phyloP scores from a whole-genome alignment of 1,140 invertebrate species.

The Penaeus japonicus region DNA sequence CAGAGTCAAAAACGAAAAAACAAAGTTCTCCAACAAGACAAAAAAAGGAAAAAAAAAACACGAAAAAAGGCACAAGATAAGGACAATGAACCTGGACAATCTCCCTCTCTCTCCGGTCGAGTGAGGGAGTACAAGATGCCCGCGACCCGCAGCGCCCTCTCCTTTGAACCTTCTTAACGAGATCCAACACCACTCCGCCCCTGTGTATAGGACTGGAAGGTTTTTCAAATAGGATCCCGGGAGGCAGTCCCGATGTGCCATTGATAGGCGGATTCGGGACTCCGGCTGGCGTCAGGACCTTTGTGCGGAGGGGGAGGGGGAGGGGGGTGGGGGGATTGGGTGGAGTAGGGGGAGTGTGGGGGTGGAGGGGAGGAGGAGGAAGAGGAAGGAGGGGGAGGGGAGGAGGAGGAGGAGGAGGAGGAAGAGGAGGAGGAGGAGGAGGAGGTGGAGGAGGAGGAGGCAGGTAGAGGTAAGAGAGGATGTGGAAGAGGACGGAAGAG shows the following conservation, averaged over 20 bases:
- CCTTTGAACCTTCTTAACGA: slow-evolving; percentile 7
- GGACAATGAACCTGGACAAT: not conserved
- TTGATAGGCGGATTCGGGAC: not conserved
- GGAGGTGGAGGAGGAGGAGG: too few relatives aligned
- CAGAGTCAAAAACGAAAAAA: too few relatives aligned
- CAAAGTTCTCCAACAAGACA: not conserved
- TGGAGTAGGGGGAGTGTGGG: too few relatives aligned
- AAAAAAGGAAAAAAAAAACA: not conserved
- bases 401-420: too few relatives aligned
- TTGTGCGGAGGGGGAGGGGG: too few relatives aligned
- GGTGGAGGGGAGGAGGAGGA: too few relatives aligned
- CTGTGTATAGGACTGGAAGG: not conserved
- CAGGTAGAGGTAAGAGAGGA: too few relatives aligned
- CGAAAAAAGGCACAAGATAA: not conserved
- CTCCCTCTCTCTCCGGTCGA: not conserved
- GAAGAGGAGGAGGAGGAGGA: too few relatives aligned
- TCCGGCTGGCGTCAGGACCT: too few relatives aligned
- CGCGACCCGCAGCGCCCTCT: not conserved
- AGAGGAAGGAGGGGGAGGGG: too few relatives aligned
- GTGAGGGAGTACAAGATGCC: not conserved
- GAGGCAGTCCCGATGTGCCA: not conserved
- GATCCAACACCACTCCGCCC: slow-evolving; percentile 7
- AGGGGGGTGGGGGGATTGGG: too few relatives aligned
- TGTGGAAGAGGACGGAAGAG: too few relatives aligned
- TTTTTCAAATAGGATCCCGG: slow-evolving; percentile 7